Base-by-base conservation (phyloP, 1,140 invertebrate species). In the Tetraneura akinire region DNA sequence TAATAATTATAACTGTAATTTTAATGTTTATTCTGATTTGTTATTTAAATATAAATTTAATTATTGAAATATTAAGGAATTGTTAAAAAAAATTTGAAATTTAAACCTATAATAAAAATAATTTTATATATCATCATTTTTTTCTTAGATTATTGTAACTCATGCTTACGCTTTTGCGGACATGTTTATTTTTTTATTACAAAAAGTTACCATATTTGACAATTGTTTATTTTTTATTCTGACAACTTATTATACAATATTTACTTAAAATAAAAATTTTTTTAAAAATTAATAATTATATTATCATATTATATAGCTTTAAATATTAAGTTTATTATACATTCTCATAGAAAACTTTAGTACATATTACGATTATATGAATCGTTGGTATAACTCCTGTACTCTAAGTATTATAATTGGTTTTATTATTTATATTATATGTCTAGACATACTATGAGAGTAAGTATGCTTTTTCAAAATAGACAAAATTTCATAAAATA, bases 161-260 rank as follows among this genome's bases (percentile, higher is more conserved):
- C 21, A 57, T 68, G 66, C 14, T 68, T 23, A 68, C 14, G 23
- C 9, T 49, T 71, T 71, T 71, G 68, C 14, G 26, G 26, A 29
- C 23, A 71, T 71, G 26, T 71, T 71, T 71, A 71, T 71, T 49
- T 71, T 71, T 71, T 29, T 49, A 51, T 45, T 1, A 10, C n/a
- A 51, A 29, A 49, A 51, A 71, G 68, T 71, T 71, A 71, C 68
- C 68, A 71, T 71, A 29, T 51, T 29, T 71, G 9, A 71, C 68
- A n/a, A 5, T 70, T 70, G 4, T 68, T 70, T 49, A 18, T 29
- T 71, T 51, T 71, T 23, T 71, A 71, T 51, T 71, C 1, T 49
- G 9, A 51, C 49, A 29, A n/a, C 16, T 29, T 49, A 70, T 71
- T 32, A 71, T 51, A 32, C 3, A 51, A 51, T 29, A n/a, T n/a